Conservation (phyloP, 2,888 invertebrate genomes). For the Thereva nobilitata region DNA sequence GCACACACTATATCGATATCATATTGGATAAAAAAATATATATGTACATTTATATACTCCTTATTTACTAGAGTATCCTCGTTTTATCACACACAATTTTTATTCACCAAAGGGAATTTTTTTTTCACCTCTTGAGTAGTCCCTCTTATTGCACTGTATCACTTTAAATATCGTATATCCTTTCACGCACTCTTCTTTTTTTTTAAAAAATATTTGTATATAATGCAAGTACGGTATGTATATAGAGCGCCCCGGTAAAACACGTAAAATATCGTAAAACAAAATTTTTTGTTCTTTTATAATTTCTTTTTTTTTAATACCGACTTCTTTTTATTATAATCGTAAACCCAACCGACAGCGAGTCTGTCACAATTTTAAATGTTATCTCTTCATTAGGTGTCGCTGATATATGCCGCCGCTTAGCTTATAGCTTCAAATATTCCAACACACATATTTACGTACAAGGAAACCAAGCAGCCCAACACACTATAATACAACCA, state of each 20-base stretch:
- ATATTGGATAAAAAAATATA: no score
- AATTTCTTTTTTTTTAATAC: no score
- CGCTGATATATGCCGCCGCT: constrained; percentile 39
- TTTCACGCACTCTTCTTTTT: constrained; percentile 27
- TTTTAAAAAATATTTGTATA: constrained; percentile 1
- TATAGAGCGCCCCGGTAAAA: constrained; percentile 21
- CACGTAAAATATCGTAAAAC: not conserved
- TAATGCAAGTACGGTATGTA: not conserved
- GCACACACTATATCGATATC: no score
- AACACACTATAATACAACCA: constrained; percentile 2
- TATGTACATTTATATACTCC: no score
- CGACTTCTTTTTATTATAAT: constrained; percentile 13
- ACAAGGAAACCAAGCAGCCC: constrained; percentile 41
- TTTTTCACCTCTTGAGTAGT: constrained; percentile 5
- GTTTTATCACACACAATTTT: no score
- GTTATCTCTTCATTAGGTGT: constrained; percentile 40
- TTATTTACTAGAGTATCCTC: no score
- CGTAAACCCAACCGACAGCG: constrained; percentile 39
- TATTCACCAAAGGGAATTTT: no score
- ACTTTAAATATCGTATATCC: constrained; percentile 24
- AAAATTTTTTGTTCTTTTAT: no score
- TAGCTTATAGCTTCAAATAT: constrained; percentile 30
- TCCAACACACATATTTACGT: constrained; percentile 36
- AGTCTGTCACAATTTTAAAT: constrained; percentile 41
- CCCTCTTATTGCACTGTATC: constrained; percentile 19